Conservation (phyloP, 1,140 invertebrate genomes). For the Leptopilina clavipes region DNA sequence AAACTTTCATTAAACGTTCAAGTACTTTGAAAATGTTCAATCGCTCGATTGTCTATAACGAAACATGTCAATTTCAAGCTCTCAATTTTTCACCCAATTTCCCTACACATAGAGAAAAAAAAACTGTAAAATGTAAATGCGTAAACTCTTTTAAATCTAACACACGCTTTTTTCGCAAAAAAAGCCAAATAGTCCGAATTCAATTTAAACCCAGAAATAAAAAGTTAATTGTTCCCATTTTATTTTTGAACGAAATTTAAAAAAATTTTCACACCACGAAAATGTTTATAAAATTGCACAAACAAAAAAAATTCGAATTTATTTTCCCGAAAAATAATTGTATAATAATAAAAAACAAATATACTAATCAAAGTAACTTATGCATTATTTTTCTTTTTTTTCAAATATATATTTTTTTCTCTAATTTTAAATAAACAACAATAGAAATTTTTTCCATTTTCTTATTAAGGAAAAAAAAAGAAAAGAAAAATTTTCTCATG, state of each 20-base stretch:
- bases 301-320: too few relatives aligned
- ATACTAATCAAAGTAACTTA: too few relatives aligned
- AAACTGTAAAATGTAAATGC: not conserved
- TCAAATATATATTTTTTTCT: too few relatives aligned
- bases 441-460: not conserved
- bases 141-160: not conserved
- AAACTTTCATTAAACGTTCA: constrained; percentile 3
- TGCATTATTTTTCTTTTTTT: not conserved
- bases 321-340: too few relatives aligned
- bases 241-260: not conserved
- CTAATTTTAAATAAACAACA: too few relatives aligned
- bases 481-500: not conserved
- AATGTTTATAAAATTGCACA: too few relatives aligned
- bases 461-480: too few relatives aligned
- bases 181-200: not conserved
- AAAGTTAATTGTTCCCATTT: not conserved
- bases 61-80: not conserved
- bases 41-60: not conserved
- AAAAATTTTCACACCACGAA: not conserved
- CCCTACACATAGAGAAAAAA: not conserved
- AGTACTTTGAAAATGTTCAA: constrained; percentile 1
- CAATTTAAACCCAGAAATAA: not conserved
- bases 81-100: not conserved
- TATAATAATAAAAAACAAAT: too few relatives aligned
- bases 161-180: too few relatives aligned